phyloP scores from a whole-genome alignment of 2,797 vertebrate species.

The Pseudochirops cupreus region DNA sequence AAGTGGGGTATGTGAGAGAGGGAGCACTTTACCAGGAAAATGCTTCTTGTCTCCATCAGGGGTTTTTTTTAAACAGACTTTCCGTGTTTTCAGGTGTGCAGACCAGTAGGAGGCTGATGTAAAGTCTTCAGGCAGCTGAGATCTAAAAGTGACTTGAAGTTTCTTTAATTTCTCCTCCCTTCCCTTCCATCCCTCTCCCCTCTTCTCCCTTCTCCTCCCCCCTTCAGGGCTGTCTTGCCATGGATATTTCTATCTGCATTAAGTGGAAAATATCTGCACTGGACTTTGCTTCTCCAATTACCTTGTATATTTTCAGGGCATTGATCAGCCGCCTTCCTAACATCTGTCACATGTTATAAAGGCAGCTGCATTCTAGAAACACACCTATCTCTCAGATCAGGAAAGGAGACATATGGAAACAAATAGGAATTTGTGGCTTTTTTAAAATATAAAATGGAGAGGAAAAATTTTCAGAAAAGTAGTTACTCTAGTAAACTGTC shows the following conservation, averaged over 20 bases:
- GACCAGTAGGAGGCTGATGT: conserved; percentile 83
- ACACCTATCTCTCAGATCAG: conserved; percentile 81
- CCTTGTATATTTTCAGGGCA: conserved; percentile 83
- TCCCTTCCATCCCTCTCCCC: conserved; percentile 49
- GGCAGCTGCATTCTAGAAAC: conserved; percentile 82
- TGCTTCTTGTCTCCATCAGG: conserved; percentile 83
- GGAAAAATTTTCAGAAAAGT: conserved; percentile 61
- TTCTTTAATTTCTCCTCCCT: conserved; percentile 79
- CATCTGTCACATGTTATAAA: conserved; percentile 41
- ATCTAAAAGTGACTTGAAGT: conserved; percentile 88
- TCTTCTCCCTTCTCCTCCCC: conserved; percentile 52
- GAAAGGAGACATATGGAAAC: conserved; percentile 82
- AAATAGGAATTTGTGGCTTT: conserved; percentile 70
- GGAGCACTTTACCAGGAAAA: conserved; percentile 78
- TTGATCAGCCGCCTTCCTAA: conserved; percentile 81
- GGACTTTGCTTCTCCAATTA: conserved; percentile 84
- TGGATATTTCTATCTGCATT: conserved; percentile 81
- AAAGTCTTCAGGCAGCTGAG: conserved; percentile 88
- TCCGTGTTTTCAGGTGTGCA: conserved; percentile 85
- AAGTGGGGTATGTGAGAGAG: conserved; percentile 80
- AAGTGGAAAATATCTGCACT: conserved; percentile 84
- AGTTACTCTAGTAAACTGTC: conserved; percentile 64
- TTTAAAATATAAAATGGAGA: conserved; percentile 71
- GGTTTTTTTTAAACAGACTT: conserved; percentile 83
- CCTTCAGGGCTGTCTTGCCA: conserved; percentile 80